Evolutionary conservation across 53 echinoderm and acorn worm species (phyloP), one percentile per base, ranked within the genome.

Genomic region (Astropecten irregularis): DNA sequence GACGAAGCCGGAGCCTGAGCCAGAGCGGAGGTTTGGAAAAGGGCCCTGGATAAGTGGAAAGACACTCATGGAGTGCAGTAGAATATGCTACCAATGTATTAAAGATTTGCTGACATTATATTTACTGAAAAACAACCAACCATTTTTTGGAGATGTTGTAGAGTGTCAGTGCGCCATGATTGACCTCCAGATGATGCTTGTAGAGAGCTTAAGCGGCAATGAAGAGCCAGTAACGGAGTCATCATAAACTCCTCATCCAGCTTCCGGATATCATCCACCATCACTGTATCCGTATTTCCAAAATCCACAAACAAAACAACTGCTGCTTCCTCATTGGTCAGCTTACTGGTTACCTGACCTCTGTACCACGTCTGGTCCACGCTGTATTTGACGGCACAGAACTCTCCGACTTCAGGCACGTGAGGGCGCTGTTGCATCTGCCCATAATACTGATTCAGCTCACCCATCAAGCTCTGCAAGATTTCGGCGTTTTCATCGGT

Each of bases 271-370:
- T 70, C 82, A 1, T 35, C 63, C 34, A 28, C 1, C 7, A 46
- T 20, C 2, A 88, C 82, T 0, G 29, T 71, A 26, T 88, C 88
- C 5, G 57, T 61, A 49, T 82, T 82, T 4, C 88, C 88, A 18
- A 25, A 88, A 62, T 88, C 88, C 15, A 88, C 65, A 72, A 88
- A 88, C 23, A 82, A 33, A 11, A 88, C 82, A 16, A 63, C 29
- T 3, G 58, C 2, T 4, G 31, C 30, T 21, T 64, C 38, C 15
- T 40, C 0, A 21, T 18, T 6, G 0, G 33, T 19, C 6, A 8
- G 42, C 9, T 34, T 13, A 15, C 69, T 52, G 23, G 49, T 23
- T 3, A 88, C 82, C 40, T 49, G 36, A 8, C 59, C 88, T 29
- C 88, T 57, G 52, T 48, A 88, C 88, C 88, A 88, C 4, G 7